Evolutionary conservation across 1,140 invertebrate species (phyloP).

Genomic region (Mizuhopecten yessoensis): DNA sequence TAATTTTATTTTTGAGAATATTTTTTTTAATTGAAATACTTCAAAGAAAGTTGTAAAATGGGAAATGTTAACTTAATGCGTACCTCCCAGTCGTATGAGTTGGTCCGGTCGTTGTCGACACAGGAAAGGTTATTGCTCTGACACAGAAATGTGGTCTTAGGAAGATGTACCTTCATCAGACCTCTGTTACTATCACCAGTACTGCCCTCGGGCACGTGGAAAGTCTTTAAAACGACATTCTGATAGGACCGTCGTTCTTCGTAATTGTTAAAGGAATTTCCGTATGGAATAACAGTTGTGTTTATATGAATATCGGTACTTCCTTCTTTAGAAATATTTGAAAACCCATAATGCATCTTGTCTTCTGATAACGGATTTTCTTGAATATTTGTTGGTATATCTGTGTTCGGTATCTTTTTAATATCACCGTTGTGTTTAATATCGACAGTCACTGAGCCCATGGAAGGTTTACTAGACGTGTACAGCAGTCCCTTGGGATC

Average conservation of each 20-base stretch:
- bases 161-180: conserved; percentile 47
- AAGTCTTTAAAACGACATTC: conserved; percentile 52
- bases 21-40: too few relatives aligned
- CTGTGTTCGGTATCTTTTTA: conserved; percentile 58
- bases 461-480: conserved; percentile 53
- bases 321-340: conserved; percentile 43
- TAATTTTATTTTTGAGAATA: too few relatives aligned
- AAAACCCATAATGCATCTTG: conserved; percentile 54
- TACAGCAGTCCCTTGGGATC: conserved; percentile 66
- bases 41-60: too few relatives aligned
- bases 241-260: conserved; percentile 48
- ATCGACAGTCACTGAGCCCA: conserved; percentile 43
- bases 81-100: neutral
- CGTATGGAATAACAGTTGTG: conserved; percentile 69
- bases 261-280: conserved; percentile 1
- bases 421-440: conserved; percentile 51
- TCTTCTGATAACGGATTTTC: conserved; percentile 63
- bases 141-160: neutral
- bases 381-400: conserved; percentile 59
- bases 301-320: conserved; percentile 69
- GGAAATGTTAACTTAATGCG: too few relatives aligned
- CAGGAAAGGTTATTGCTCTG: neutral
- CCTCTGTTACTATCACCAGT: conserved; percentile 59
- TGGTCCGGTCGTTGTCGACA: neutral
- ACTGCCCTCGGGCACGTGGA: conserved; percentile 56